phyloP scores from a whole-genome alignment of 2,113 vertebrate genomes.

The Ascaphus truei region DNA sequence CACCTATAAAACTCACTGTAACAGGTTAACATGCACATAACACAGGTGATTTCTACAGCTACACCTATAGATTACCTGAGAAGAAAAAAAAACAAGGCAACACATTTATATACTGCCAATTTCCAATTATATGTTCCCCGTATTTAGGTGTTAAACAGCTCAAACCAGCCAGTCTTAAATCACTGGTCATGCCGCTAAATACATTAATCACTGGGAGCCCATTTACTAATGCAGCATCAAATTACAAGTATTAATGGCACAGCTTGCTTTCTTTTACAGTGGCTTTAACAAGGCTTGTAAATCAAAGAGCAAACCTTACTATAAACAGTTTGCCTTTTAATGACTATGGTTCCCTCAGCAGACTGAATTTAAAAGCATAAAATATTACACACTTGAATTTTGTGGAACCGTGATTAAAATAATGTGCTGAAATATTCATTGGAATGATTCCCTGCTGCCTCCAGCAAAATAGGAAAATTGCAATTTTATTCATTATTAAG shows the following conservation, averaged over 20 bases:
- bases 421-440: slow-evolving; percentile 99
- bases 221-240: slow-evolving; percentile 90
- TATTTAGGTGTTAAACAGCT: too few relatives aligned
- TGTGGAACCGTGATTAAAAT: slow-evolving; percentile 95
- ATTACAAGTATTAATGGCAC: slow-evolving; percentile 89
- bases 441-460: slow-evolving; percentile 89
- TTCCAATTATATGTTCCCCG: too few relatives aligned
- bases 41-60: too few relatives aligned
- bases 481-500: slow-evolving; percentile 99
- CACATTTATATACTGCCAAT: too few relatives aligned
- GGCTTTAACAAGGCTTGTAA: slow-evolving; percentile 96
- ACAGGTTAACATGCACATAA: too few relatives aligned
- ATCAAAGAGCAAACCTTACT: slow-evolving; percentile 80
- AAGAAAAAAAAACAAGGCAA: too few relatives aligned
- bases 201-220: slow-evolving; percentile 79
- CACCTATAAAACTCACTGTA: too few relatives aligned
- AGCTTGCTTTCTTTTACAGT: slow-evolving; percentile 81
- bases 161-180: too few relatives aligned
- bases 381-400: slow-evolving; percentile 78
- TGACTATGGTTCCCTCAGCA: slow-evolving; percentile 73
- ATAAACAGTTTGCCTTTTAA: slow-evolving; percentile 90
- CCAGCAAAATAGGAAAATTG: slow-evolving; percentile 89
- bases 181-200: slow-evolving; percentile 17
- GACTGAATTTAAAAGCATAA: slow-evolving; percentile 85
- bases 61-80: too few relatives aligned